Percentiles rank a stretch among this genome's conserved stretches.
phyloP scores from a whole-genome alignment of 2,888 invertebrate species.

The Philaethria dido region DNA sequence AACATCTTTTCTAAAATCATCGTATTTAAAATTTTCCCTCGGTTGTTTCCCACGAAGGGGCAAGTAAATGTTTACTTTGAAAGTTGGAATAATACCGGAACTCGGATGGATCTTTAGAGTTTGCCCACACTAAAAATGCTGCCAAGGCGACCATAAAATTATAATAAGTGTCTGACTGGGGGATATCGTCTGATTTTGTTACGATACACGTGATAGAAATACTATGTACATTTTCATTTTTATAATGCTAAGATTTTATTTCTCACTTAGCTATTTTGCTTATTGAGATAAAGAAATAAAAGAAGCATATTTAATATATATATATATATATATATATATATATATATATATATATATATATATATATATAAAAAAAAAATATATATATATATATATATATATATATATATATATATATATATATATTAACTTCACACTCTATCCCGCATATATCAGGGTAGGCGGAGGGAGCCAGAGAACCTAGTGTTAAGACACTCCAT shows the following conservation, averaged over 20 bases:
- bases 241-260: not conserved
- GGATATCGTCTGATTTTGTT: constrained; percentile 7
- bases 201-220: constrained; percentile 1
- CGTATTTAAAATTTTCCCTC: constrained; percentile 29
- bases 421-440: too few relatives aligned
- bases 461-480: too few relatives aligned
- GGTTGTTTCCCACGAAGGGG: constrained; percentile 19
- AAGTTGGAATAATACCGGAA: constrained; percentile 29
- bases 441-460: too few relatives aligned
- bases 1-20: constrained; percentile 33
- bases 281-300: too few relatives aligned
- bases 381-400: too few relatives aligned
- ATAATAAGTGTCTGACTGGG: constrained; percentile 17
- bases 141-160: constrained; percentile 20
- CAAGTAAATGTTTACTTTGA: constrained; percentile 26
- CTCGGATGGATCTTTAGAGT: constrained; percentile 11
- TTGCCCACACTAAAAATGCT: constrained; percentile 17
- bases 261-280: not conserved
- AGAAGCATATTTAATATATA: too few relatives aligned
- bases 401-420: too few relatives aligned
- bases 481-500: too few relatives aligned
- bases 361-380: too few relatives aligned
- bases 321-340: too few relatives aligned
- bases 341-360: too few relatives aligned
- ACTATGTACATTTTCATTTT: not conserved